Evolutionary conservation across 2,797 vertebrate species (phyloP).

Genomic region (Salmo trutta): DNA sequence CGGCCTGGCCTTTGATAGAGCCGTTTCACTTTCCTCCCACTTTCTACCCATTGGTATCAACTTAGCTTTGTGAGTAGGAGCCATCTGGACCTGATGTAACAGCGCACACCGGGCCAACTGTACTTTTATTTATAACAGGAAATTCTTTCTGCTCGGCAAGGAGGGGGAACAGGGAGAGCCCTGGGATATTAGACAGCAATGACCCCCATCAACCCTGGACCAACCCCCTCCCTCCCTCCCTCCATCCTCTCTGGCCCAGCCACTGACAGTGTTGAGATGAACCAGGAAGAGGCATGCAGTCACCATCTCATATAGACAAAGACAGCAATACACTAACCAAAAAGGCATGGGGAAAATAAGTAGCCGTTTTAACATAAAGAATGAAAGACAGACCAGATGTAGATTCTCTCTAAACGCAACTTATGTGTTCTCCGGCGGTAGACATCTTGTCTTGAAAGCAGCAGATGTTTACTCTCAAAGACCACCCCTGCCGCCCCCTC

Average conservation of each 20-base stretch:
- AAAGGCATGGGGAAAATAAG: constrained; percentile 2
- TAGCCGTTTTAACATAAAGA: constrained; percentile 13
- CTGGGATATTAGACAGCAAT: neutral
- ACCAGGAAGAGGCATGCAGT: constrained; percentile 7
- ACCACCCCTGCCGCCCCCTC: neutral
- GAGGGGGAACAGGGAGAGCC: constrained; percentile 11
- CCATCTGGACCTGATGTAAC: constrained; percentile 58
- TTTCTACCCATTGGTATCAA: constrained; percentile 36
- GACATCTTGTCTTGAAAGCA: constrained; percentile 15
- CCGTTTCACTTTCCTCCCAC: constrained; percentile 2
- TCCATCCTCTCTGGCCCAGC: neutral
- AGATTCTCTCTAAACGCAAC: neutral
- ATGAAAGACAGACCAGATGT: constrained; percentile 16
- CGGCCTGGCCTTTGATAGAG: neutral
- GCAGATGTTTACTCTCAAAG: constrained; percentile 31
- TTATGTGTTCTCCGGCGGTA: constrained; percentile 21
- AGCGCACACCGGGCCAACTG: constrained; percentile 38
- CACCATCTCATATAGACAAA: no score
- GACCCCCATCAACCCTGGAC: no score
- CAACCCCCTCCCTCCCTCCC: constrained; percentile 11
- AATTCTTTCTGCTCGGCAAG: constrained; percentile 49
- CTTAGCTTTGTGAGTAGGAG: constrained; percentile 8
- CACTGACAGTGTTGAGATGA: constrained; percentile 7
- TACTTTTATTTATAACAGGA: constrained; percentile 55
- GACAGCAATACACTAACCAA: neutral